Conservation (phyloP, 2,797 vertebrate genomes). For the Pygocentrus nattereri region DNA sequence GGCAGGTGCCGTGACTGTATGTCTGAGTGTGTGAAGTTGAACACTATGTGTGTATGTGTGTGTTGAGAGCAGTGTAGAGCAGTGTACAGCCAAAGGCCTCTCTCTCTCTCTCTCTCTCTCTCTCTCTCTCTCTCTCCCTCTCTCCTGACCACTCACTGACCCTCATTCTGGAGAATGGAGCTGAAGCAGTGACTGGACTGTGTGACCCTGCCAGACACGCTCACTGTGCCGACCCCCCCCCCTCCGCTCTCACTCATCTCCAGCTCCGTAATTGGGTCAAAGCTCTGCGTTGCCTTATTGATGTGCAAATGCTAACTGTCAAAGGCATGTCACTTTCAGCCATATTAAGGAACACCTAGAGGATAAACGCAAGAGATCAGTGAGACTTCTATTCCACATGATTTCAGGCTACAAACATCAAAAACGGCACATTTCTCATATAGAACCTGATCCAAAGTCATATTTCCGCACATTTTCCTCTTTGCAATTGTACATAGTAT, state of each 20-base stretch:
- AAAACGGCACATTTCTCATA: neutral
- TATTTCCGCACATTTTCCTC: neutral
- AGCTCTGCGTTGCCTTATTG: conserved; percentile 73
- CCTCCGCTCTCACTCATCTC: conserved; percentile 64
- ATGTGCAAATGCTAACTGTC: conserved; percentile 75
- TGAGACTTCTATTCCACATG: conserved; percentile 36
- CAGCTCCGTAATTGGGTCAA: conserved; percentile 78
- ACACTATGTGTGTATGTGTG: neutral
- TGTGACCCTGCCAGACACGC: conserved; percentile 36
- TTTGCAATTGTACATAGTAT: too few species aligned
- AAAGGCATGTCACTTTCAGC: conserved; percentile 70
- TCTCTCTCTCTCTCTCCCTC: conserved; percentile 43
- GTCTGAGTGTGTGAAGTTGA: neutral
- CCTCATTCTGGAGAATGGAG: conserved; percentile 29
- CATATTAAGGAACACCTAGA: conserved; percentile 75
- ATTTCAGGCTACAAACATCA: conserved; percentile 44
- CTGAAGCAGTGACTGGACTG: conserved; percentile 37
- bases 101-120: conserved; percentile 46
- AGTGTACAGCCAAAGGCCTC: conserved; percentile 39
- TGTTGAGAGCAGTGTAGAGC: conserved; percentile 36
- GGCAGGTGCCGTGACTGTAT: neutral
- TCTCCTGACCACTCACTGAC: conserved; percentile 57
- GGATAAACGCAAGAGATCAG: conserved; percentile 65
- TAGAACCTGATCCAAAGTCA: neutral
- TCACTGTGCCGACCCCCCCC: neutral